Evolutionary conservation across 2,113 vertebrate species (phyloP).

Genomic region (Lagenorhynchus albirostris): DNA sequence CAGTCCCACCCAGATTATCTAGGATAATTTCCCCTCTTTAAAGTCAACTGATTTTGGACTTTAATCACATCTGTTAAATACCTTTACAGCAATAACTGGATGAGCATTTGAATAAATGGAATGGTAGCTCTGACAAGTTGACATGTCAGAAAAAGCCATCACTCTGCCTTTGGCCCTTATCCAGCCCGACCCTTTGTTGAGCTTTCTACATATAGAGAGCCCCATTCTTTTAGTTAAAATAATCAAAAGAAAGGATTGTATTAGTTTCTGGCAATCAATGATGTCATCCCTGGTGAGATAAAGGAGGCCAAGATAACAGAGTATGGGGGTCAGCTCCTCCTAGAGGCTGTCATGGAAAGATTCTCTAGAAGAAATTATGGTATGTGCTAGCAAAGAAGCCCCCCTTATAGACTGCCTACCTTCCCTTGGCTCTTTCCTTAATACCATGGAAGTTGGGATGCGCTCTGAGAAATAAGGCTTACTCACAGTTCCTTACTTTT

Average conservation of each 20-base stretch:
- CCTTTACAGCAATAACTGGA: background rate
- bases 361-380: background rate
- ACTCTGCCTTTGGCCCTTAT: too few relatives aligned
- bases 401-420: background rate
- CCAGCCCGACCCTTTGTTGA: background rate
- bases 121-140: background rate
- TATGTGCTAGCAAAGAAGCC: background rate
- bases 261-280: background rate
- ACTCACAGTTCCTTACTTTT: background rate
- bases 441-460: accelerated
- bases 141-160: background rate
- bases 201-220: background rate
- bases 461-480: accelerated
- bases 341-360: background rate
- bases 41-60: background rate
- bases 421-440: background rate
- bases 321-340: accelerated
- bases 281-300: background rate
- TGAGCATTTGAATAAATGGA: background rate
- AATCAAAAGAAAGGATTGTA: background rate
- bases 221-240: background rate
- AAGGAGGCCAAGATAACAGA: background rate
- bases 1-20: too few relatives aligned
- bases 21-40: background rate
- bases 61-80: background rate